Conservation (phyloP, 2,888 invertebrate genomes). For the Boloria selene region DNA sequence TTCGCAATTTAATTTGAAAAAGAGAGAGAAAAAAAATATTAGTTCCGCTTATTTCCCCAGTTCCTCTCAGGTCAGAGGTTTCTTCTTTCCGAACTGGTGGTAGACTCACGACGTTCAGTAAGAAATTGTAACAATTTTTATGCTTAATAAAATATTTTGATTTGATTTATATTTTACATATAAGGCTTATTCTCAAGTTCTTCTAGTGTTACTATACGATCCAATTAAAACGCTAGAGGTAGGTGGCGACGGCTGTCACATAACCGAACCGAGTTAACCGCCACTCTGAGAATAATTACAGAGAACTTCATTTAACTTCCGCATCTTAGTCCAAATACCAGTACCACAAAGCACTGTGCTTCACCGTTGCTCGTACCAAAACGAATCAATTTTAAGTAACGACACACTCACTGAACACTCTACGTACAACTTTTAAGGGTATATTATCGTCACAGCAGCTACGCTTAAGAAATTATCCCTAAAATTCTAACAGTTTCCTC, state of each 20-base stretch:
- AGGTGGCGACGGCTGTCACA: slow-evolving; percentile 62
- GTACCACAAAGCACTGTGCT: slow-evolving; percentile 73
- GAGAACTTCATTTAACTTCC: slow-evolving; percentile 79
- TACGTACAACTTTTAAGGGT: slow-evolving; percentile 11
- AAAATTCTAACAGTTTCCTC: neutral
- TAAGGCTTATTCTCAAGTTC: slow-evolving; percentile 1
- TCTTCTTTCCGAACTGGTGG: no score
- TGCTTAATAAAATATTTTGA: no score
- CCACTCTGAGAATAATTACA: slow-evolving; percentile 76
- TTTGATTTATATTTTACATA: neutral
- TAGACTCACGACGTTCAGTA: no score
- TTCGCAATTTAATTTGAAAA: no score
- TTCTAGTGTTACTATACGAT: slow-evolving; percentile 53
- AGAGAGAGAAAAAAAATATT: no score
- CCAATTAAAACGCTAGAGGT: slow-evolving; percentile 56
- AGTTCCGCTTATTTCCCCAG: no score
- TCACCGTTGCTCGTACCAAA: slow-evolving; percentile 71
- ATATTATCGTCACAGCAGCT: neutral
- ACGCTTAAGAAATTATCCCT: neutral
- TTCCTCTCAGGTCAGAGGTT: no score
- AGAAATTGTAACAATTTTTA: no score
- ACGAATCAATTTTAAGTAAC: slow-evolving; percentile 75
- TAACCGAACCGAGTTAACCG: slow-evolving; percentile 70
- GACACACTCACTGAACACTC: slow-evolving; percentile 37
- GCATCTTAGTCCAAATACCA: slow-evolving; percentile 73